These are phyloP conservation scores for human DNA, from an alignment of 2,113 vertebrate genomes.

Conservation along the genomic window DNA sequence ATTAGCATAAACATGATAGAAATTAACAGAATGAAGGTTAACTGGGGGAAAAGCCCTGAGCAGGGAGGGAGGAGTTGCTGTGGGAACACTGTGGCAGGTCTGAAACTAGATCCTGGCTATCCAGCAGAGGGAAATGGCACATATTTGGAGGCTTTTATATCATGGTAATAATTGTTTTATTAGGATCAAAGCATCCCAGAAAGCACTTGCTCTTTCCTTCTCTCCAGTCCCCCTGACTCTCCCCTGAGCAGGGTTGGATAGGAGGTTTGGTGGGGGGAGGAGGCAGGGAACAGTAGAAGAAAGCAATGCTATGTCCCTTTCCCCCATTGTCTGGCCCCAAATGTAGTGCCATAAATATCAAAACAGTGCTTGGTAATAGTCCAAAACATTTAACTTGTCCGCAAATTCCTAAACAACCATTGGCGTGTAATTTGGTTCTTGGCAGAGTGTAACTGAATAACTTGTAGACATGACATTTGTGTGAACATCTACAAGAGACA, in stretches of 20 bases:
- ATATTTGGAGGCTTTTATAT: background rate
- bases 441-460: background rate
- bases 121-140: background rate
- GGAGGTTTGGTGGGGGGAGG: fast-evolving
- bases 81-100: background rate
- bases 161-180: background rate
- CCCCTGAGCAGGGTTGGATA: background rate
- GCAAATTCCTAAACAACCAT: constrained; percentile 21
- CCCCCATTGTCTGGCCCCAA: background rate
- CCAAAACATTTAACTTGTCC: constrained; percentile 1
- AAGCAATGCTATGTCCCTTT: background rate
- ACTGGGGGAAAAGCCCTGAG: background rate
- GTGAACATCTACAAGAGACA: background rate
- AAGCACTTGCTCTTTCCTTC: constrained; percentile 1
- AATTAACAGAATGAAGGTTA: background rate
- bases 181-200: background rate
- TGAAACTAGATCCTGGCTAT: constrained; percentile 31
- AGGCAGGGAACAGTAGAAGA: background rate
- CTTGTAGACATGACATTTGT: background rate
- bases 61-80: background rate
- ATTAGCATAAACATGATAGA: background rate
- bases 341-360: background rate
- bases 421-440: background rate
- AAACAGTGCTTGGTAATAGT: background rate
- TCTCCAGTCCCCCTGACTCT: background rate